These are phyloP conservation scores for Hydrocynus forskahlii DNA, from an alignment of 2,797 vertebrate species.

Conservation along the genomic window DNA sequence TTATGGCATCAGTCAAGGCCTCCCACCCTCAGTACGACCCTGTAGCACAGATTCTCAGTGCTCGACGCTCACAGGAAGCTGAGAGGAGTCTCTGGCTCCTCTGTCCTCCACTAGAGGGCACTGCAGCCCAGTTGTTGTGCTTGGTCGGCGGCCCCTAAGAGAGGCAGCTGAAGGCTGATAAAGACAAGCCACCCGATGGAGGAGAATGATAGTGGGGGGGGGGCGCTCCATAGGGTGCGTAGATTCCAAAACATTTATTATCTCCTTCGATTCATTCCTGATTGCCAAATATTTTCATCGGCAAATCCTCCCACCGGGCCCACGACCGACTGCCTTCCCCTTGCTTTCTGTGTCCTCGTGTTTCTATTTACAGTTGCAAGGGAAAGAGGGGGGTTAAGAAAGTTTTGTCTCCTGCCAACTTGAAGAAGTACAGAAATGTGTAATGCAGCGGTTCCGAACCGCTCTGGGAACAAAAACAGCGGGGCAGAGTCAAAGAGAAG, in stretches of 20 bases:
- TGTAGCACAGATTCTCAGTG: no score
- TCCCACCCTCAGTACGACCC: no score
- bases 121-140: conserved; percentile 75
- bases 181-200: conserved; percentile 73
- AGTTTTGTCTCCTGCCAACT: conserved; percentile 57
- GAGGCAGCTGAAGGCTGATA: conserved; percentile 73
- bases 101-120: conserved; percentile 77
- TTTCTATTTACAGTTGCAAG: conserved; percentile 67
- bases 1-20: background rate
- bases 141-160: conserved; percentile 51
- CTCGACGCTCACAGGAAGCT: no score
- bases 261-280: conserved; percentile 79
- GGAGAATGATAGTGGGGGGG: conserved; percentile 71
- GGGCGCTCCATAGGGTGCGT: conserved; percentile 72
- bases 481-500: conserved; percentile 25
- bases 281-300: conserved; percentile 78
- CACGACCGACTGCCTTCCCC: conserved; percentile 58
- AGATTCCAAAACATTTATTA: conserved; percentile 82
- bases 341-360: conserved; percentile 69
- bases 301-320: conserved; percentile 76
- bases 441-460: conserved; percentile 50
- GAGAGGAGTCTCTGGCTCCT: background rate
- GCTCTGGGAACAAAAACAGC: conserved; percentile 18
- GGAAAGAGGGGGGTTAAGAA: conserved; percentile 42
- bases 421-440: conserved; percentile 10